These are phyloP conservation scores for Gymnarchus niloticus DNA, from an alignment of 2,113 vertebrate species.

Conservation along the genomic window DNA sequence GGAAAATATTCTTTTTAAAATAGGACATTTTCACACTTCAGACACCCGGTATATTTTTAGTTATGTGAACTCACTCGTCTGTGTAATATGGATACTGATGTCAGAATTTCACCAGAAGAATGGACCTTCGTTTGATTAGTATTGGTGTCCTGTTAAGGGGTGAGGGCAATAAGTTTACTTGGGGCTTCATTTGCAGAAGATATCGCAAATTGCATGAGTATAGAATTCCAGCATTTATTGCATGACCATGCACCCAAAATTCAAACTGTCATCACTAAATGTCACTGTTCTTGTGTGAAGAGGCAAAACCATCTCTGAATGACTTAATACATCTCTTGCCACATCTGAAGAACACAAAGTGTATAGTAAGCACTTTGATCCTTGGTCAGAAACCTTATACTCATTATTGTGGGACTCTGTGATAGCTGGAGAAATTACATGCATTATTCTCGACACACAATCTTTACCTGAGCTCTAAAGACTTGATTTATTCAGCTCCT, in stretches of 20 bases:
- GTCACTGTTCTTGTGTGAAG: conserved; percentile 48
- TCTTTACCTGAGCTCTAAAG: conserved; percentile 49
- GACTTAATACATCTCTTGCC: conserved; percentile 58
- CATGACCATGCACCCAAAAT: conserved; percentile 54
- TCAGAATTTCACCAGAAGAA: conserved; percentile 18
- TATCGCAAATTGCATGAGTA: background rate
- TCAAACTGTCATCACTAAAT: conserved; percentile 50
- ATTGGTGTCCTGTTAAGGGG: background rate
- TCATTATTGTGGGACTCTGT: conserved; percentile 50
- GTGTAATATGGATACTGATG: conserved; percentile 52
- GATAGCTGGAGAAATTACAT: conserved; percentile 58
- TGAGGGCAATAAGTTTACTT: background rate
- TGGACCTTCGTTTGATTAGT: background rate
- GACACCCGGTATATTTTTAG: conserved; percentile 63
- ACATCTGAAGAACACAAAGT: conserved; percentile 52
- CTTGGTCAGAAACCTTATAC: conserved; percentile 55
- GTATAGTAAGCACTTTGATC: conserved; percentile 52
- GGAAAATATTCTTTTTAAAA: conserved; percentile 64
- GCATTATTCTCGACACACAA: conserved; percentile 48
- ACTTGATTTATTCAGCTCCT: conserved; percentile 54
- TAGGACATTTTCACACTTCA: conserved; percentile 62
- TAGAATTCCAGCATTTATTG: conserved; percentile 36
- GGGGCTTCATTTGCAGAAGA: conserved; percentile 11
- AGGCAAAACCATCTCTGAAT: conserved; percentile 40
- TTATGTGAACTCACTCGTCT: conserved; percentile 52